These are phyloP conservation scores for Eulimnadia texana DNA, from an alignment of 1,140 invertebrate genomes.

Conservation along the genomic window DNA sequence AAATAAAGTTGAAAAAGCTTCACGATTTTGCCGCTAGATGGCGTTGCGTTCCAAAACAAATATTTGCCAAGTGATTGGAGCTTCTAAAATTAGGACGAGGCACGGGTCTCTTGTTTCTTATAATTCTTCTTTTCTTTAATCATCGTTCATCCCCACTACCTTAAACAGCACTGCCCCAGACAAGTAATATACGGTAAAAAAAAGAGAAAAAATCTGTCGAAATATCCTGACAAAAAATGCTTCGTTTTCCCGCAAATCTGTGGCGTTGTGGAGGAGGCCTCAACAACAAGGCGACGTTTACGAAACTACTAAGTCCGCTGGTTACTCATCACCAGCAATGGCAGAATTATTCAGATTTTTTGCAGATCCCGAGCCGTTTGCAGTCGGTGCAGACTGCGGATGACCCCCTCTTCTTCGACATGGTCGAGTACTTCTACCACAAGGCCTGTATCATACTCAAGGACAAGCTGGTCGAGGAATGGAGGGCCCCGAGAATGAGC, in stretches of 20 bases:
- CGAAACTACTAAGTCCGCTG: neutral
- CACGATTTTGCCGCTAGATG: no score
- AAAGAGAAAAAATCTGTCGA: no score
- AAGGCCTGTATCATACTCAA: constrained; percentile 61
- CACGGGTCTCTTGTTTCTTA: neutral
- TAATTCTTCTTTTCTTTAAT: neutral
- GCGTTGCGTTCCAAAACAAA: no score
- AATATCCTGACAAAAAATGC: neutral
- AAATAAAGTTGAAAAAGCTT: no score
- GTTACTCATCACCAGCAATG: neutral
- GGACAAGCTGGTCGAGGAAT: constrained; percentile 76
- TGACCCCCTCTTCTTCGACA: constrained; percentile 78
- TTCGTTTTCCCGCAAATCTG: neutral
- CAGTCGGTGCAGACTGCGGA: constrained; percentile 58
- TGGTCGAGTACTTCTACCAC: constrained; percentile 93
- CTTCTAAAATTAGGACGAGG: neutral
- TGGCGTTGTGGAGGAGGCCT: neutral
- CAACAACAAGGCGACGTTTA: neutral
- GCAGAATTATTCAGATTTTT: neutral
- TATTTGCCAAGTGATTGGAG: no score
- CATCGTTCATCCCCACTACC: neutral
- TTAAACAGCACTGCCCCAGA: neutral
- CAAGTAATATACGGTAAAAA: no score
- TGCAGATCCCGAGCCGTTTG: constrained; percentile 60
- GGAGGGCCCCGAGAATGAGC: constrained; percentile 53